Evolutionary conservation across 2,113 vertebrate species (phyloP).

Genomic region (Sialia sialis): DNA sequence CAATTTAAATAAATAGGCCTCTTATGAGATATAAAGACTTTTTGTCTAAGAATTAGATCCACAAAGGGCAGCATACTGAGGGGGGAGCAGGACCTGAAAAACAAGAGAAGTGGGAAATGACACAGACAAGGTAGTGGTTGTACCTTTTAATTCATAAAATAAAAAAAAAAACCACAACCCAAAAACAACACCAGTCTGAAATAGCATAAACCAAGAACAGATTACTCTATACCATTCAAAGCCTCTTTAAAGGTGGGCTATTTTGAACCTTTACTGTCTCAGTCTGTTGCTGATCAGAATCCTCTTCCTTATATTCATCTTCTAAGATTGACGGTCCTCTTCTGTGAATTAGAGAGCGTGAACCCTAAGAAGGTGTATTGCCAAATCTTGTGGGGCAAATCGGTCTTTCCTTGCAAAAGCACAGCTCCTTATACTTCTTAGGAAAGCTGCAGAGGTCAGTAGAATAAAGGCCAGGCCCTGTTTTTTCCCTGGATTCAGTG

Average conservation of each 20-base stretch:
- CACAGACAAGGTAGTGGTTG: fast-evolving
- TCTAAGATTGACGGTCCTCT: fast-evolving
- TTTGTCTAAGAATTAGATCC: background rate
- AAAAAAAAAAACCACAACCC: background rate
- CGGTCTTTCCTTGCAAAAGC: background rate
- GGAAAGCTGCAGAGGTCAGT: background rate
- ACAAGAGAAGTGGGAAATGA: background rate
- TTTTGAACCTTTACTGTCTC: background rate
- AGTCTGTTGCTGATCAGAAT: background rate
- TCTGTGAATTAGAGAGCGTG: background rate
- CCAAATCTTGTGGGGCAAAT: background rate
- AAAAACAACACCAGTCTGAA: background rate
- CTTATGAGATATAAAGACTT: background rate
- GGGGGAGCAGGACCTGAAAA: background rate
- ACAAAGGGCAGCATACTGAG: background rate
- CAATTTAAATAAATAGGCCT: background rate
- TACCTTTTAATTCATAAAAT: background rate
- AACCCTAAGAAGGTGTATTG: background rate
- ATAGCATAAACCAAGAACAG: background rate
- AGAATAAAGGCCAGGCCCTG: background rate
- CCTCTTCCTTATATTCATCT: background rate
- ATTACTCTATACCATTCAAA: background rate
- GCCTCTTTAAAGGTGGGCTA: background rate
- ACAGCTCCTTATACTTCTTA: background rate
- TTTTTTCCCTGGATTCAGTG: background rate